Evolutionary conservation across 2,888 invertebrate species (phyloP).

Genomic region (Napeogenes inachia): DNA sequence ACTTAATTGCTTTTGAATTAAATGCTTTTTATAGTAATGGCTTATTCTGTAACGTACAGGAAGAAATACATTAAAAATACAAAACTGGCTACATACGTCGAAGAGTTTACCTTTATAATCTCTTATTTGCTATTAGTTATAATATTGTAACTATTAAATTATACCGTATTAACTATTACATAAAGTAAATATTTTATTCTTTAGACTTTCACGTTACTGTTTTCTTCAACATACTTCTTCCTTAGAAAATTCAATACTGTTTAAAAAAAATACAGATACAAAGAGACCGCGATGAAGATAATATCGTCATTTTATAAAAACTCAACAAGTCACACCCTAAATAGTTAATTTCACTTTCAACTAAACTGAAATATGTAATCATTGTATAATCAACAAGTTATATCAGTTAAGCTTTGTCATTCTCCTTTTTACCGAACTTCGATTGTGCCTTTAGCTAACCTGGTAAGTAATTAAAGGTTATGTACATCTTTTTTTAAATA

Average conservation of each 20-base stretch:
- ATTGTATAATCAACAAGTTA: conserved; percentile 45
- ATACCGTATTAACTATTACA: no score
- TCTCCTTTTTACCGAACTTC: conserved; percentile 50
- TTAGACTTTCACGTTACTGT: no score
- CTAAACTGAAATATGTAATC: conserved; percentile 19
- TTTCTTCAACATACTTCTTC: no score
- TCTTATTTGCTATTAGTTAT: no score
- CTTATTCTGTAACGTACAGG: conserved; percentile 6
- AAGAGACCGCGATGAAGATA: no score
- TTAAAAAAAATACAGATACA: no score
- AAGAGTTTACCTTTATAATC: no score
- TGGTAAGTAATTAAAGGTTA: conserved; percentile 66
- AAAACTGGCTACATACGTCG: no score
- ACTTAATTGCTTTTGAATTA: conserved; percentile 23
- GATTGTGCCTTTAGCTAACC: conserved; percentile 61
- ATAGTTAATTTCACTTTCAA: not conserved
- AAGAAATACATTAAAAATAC: not conserved
- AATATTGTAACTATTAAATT: no score
- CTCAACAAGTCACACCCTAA: not conserved
- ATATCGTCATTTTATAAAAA: no score
- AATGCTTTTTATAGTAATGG: conserved; percentile 11
- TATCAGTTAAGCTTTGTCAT: conserved; percentile 42
- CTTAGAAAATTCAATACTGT: no score
- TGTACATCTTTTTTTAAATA: conserved; percentile 49
- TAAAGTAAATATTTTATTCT: no score